These are phyloP conservation scores for Takifugu rubripes DNA, from an alignment of 2,797 vertebrate species.

Conservation along the genomic window DNA sequence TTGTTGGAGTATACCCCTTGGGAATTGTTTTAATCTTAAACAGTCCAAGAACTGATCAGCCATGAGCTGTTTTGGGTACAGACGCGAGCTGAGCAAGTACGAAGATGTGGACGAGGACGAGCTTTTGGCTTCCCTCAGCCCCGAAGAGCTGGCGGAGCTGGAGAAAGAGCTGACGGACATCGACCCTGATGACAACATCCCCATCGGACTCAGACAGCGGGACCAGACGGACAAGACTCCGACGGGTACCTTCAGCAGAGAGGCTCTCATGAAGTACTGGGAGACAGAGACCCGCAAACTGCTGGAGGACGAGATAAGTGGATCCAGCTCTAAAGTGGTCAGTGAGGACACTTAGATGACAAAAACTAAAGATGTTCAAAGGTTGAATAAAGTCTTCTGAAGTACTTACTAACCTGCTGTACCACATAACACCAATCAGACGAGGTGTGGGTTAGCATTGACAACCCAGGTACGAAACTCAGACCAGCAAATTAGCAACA, in stretches of 20 bases:
- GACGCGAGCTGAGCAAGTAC: constrained; percentile 94
- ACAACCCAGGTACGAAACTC: background rate
- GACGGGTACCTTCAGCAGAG: constrained; percentile 90
- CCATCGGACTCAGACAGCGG: constrained; percentile 89
- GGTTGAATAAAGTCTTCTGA: too few relatives aligned
- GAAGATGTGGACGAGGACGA: constrained; percentile 97
- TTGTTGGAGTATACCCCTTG: constrained; percentile 7
- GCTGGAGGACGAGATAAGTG: constrained; percentile 84
- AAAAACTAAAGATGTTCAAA: constrained; percentile 5
- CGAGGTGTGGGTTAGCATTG: too few relatives aligned
- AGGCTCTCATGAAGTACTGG: constrained; percentile 93
- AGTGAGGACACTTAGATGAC: constrained; percentile 38
- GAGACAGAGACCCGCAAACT: constrained; percentile 90
- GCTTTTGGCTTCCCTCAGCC: constrained; percentile 88
- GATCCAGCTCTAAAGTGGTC: constrained; percentile 66
- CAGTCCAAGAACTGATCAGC: constrained; percentile 26
- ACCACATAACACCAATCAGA: background rate
- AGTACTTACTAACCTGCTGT: background rate
- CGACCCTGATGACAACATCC: constrained; percentile 86
- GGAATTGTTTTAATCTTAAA: background rate
- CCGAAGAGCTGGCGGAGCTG: constrained; percentile 91
- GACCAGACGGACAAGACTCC: constrained; percentile 94
- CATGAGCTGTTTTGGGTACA: constrained; percentile 95
- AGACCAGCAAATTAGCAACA: background rate
- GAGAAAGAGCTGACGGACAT: constrained; percentile 92